Base-by-base conservation (phyloP, 1,140 invertebrate genomes). In the Pseudomyrmex dendroicus region DNA sequence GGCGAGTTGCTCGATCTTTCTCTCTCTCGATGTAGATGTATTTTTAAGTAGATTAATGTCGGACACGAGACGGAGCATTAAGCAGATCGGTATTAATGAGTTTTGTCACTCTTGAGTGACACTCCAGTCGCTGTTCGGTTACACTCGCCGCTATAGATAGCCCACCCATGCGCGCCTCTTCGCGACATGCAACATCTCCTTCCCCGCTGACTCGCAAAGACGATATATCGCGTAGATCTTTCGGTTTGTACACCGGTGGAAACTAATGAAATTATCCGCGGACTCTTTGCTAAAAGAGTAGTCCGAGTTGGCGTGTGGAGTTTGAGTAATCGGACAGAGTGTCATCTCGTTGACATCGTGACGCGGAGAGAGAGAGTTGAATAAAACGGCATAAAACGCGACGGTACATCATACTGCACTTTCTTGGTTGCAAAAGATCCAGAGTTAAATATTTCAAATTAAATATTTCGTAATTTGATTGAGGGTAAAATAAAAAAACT, bases 61-160 rank as follows among this genome's bases (percentile, higher is more conserved):
- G 91, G 92, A 93, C 92, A 93, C 91, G 92, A 91, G 92, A 93
- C 90, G 92, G 91, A 74, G 92, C 93, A 93, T 93, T 93, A 94
- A 92, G 91, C 92, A 94, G 93, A 94, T 94, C 93, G 91, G 92
- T 93, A 94, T 94, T 94, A 94, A 94, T 94, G 94, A 94, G 93
- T 91, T 93, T 93, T 93, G 93, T 94, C 93, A 93, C 91, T 91
- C 91, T 90, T 91, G 93, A 94, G 91, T 94, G 93, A 93, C 93
- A 93, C 90, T 90, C 91, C 78, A 35, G 91, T 90, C 91, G 90
- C 92, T 92, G 91, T 94, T 93, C 91, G 91, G 92, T 92, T 93
- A 94, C 92, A 93, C 89, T 91, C 82, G 76, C 70, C 88, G 92
- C 93, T 94, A 94, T 94, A 94, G 91, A 94, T 94, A 94, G 93